A percentile compares a stretch with the other conserved stretches of the same genome.
These are phyloP conservation scores for Coranthus polyacanthus DNA, from an alignment of 2,797 vertebrate species.

Conservation along the genomic window DNA sequence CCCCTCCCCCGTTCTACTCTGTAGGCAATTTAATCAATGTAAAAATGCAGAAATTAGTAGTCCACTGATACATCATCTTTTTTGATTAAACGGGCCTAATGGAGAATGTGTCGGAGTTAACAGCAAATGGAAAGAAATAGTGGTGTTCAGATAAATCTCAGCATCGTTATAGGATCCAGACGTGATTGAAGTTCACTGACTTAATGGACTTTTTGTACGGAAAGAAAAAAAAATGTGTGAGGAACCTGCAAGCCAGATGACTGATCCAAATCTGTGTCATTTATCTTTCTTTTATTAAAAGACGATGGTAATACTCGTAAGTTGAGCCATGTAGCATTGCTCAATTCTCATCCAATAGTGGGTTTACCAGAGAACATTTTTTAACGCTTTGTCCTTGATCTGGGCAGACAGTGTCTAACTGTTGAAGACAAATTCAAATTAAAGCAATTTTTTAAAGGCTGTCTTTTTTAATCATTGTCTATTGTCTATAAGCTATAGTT, in stretches of 20 bases:
- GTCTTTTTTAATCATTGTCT: no score
- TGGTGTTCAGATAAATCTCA: neutral
- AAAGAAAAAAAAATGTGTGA: constrained; percentile 24
- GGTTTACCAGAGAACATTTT: constrained; percentile 8
- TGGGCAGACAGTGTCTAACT: no score
- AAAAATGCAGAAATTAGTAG: neutral
- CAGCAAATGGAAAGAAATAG: constrained; percentile 18
- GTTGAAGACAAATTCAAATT: no score
- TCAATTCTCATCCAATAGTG: neutral
- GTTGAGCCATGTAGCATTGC: neutral
- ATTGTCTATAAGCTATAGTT: neutral
- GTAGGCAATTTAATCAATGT: neutral
- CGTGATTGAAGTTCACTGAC: constrained; percentile 13
- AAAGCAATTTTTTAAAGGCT: no score
- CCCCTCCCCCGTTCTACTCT: neutral
- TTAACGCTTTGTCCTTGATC: neutral
- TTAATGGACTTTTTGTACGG: neutral
- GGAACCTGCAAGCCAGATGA: constrained; percentile 6
- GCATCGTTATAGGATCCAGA: neutral
- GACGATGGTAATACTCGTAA: neutral
- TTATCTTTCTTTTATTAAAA: constrained; percentile 22
- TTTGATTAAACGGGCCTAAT: no score
- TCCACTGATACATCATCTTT: no score
- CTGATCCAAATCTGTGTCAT: constrained; percentile 7
- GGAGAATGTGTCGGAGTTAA: neutral